Conservation (phyloP, 1,140 invertebrate species). For the Tetraneura akinire region DNA sequence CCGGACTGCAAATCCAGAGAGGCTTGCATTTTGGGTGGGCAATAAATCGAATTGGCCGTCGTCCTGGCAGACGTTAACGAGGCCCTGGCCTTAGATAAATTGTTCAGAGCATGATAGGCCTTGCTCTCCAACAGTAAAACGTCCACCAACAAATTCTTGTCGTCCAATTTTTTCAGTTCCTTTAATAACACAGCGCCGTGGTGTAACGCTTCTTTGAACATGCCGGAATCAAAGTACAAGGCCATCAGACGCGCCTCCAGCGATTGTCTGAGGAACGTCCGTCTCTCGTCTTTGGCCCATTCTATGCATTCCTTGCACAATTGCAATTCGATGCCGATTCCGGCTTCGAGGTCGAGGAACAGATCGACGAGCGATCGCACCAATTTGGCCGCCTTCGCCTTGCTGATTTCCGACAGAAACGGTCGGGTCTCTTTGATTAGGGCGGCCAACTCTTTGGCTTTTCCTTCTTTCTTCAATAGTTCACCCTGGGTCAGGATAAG, state of each 20-base stretch:
- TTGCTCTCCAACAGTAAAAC: slow-evolving; percentile 96
- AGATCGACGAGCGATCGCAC: slow-evolving; percentile 95
- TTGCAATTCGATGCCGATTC: slow-evolving; percentile 86
- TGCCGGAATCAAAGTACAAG: slow-evolving; percentile 90
- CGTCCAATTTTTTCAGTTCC: slow-evolving; percentile 98
- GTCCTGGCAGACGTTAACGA: slow-evolving; percentile 97
- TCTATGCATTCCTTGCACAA: slow-evolving; percentile 97
- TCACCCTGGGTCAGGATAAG: slow-evolving; percentile 86
- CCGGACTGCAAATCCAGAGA: slow-evolving; percentile 96
- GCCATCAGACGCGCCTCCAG: slow-evolving; percentile 91
- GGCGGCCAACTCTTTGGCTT: slow-evolving; percentile 89
- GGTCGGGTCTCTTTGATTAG: slow-evolving; percentile 92
- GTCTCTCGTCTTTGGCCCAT: slow-evolving; percentile 97
- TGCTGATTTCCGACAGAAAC: slow-evolving; percentile 91
- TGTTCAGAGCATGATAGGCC: slow-evolving; percentile 96
- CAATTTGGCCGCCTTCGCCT: slow-evolving; percentile 98
- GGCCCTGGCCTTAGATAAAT: slow-evolving; percentile 94
- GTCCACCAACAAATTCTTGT: slow-evolving; percentile 97
- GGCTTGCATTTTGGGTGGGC: slow-evolving; percentile 96
- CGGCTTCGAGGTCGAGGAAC: slow-evolving; percentile 94
- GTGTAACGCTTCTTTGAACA: slow-evolving; percentile 82
- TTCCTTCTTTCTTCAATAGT: slow-evolving; percentile 87
- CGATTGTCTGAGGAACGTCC: slow-evolving; percentile 95
- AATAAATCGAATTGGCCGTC: slow-evolving; percentile 99
- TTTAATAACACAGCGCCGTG: slow-evolving; percentile 83